These are phyloP conservation scores for Heteronetta atricapilla DNA, from an alignment of 2,113 vertebrate species.

Conservation along the genomic window DNA sequence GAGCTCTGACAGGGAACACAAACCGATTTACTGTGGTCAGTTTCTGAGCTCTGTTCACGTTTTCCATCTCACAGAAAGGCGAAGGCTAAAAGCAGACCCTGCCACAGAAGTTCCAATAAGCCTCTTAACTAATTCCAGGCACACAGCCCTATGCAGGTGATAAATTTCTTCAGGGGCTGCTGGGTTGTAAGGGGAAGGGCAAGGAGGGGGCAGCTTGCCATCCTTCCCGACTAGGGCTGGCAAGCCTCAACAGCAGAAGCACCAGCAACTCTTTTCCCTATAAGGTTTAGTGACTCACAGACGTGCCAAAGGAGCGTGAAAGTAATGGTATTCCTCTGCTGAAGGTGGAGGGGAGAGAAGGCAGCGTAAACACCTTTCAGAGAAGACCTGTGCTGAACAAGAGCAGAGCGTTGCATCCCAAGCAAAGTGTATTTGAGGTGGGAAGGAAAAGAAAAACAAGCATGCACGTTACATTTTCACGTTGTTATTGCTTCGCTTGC, in stretches of 20 bases:
- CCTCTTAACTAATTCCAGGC: not conserved
- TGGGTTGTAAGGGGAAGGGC: not conserved
- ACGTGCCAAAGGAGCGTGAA: accelerated
- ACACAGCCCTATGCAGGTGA: accelerated
- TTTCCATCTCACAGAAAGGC: not conserved
- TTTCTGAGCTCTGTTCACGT: not conserved
- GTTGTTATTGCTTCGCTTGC: not conserved
- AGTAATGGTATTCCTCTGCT: not conserved
- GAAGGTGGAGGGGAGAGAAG: not conserved
- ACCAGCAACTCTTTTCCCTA: not conserved
- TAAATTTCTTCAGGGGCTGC: not conserved
- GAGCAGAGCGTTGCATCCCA: not conserved
- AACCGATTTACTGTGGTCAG: not conserved
- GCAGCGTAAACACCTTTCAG: not conserved
- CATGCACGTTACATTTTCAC: not conserved
- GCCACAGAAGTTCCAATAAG: not conserved
- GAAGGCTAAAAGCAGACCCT: not conserved
- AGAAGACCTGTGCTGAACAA: not conserved
- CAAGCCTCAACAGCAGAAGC: not conserved
- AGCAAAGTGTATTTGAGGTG: not conserved
- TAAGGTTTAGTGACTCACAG: not conserved
- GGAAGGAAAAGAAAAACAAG: not conserved
- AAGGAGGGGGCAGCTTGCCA: not conserved
- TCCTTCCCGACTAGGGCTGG: not conserved
- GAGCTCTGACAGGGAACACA: not conserved